Evolutionary conservation across 2,113 vertebrate species (phyloP).

Genomic region (Serranochromis macrocephalus): DNA sequence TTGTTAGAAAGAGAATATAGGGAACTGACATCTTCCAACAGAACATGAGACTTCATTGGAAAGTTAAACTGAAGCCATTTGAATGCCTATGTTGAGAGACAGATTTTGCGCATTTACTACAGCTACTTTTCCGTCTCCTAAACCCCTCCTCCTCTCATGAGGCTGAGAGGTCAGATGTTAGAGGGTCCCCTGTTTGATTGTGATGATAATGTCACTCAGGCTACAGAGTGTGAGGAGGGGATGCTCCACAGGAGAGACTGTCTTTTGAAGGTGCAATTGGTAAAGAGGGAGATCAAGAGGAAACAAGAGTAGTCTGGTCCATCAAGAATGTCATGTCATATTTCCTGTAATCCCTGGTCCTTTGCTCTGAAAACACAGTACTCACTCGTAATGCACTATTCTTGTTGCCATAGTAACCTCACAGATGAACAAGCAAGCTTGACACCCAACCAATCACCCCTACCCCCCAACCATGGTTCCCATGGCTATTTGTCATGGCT

Average conservation of each 20-base stretch:
- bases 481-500: slow-evolving; percentile 76
- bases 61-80: not conserved
- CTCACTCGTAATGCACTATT: slow-evolving; percentile 57
- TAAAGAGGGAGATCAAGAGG: not conserved
- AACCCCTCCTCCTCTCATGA: slow-evolving; percentile 40
- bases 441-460: slow-evolving; percentile 66
- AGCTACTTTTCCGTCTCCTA: slow-evolving; percentile 26
- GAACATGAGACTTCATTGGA: not conserved
- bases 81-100: not conserved
- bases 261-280: slow-evolving; percentile 25
- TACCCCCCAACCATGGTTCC: slow-evolving; percentile 49
- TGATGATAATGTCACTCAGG: slow-evolving; percentile 78
- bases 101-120: slow-evolving; percentile 30
- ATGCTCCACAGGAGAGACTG: slow-evolving; percentile 29
- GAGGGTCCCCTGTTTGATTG: slow-evolving; percentile 73
- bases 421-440: slow-evolving; percentile 70
- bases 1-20: not conserved
- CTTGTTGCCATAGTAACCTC: slow-evolving; percentile 65
- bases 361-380: slow-evolving; percentile 67
- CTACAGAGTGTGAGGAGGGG: slow-evolving; percentile 44
- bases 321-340: slow-evolving; percentile 74
- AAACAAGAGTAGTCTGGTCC: slow-evolving; percentile 36
- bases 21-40: not conserved
- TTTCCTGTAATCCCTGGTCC: slow-evolving; percentile 77
- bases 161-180: slow-evolving; percentile 74